Evolutionary conservation across 2,888 invertebrate genomes (phyloP), one percentile per base, ranked within the genome.

Genomic region (Exocentrus adspersus): DNA sequence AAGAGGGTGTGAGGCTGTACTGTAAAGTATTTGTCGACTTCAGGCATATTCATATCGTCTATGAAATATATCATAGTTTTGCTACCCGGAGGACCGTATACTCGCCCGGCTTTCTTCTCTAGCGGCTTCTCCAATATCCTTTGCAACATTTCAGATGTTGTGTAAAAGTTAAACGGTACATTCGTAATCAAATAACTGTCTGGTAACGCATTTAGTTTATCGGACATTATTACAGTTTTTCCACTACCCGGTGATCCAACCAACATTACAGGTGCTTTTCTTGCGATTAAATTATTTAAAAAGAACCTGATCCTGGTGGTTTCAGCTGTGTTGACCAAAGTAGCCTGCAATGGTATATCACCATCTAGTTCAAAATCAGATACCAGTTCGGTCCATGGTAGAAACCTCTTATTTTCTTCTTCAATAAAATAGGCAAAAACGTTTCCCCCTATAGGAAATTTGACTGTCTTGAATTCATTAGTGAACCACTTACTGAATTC

Each of bases 1-100:
- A 97, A 91, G 1, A 97, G 86, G 0, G 97, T 97, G 78, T 97
- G 97, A 0, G 97, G 95, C 79, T 97, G 97, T 10, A 97, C 97
- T 0, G 97, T 97, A 60, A 94, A 95, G 81, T 97, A 97, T 60
- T 88, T 88, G 81, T 97, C 97, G 2, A 97, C 96, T 84, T 95
- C 95, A 0, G 97, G 97, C 96, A 97, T 97, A 80, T 97, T 97
- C 89, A 97, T 89, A 77, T 97, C 97, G 77, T 97, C 97, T 61
- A 97, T 89, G 80, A 97, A 97, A 82, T 96, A 97, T 57, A 97
- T 90, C 87, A 97, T 90, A 16, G 88, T 89, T 82, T 96, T 95
- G 78, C 88, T 93, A n/a, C 96, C 97, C 0, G 95, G 94, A 0
- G 97, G 97, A 0, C 95, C 97, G 78, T 89, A 97, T 80, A 94